Conservation (phyloP, 2,888 invertebrate genomes). For the Drosophila anomalata region DNA sequence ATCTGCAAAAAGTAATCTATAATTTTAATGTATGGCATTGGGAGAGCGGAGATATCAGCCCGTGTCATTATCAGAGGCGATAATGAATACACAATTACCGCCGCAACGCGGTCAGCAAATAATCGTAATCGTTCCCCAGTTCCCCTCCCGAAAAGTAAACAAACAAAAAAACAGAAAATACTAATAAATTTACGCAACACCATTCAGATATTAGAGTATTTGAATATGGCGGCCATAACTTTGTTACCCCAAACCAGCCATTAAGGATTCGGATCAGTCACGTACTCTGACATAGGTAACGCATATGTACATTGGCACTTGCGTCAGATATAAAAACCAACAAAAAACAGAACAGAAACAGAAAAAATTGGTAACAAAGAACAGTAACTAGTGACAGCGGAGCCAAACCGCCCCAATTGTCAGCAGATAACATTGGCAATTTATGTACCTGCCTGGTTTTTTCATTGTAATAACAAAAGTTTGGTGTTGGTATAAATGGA, state of each 20-base stretch:
- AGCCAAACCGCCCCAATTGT: conserved; percentile 37
- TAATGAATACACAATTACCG: conserved; percentile 71
- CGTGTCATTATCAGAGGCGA: conserved; percentile 57
- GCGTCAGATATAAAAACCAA: conserved; percentile 24
- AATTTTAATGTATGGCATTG: conserved; percentile 61
- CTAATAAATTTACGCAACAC: conserved; percentile 39
- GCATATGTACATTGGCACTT: conserved; percentile 36
- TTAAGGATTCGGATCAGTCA: conserved; percentile 38
- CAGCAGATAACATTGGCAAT: conserved; percentile 47
- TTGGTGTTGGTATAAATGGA: conserved; percentile 43
- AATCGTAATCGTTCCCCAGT: conserved; percentile 32
- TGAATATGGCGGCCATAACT: conserved; percentile 37
- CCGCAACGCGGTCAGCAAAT: conserved; percentile 52
- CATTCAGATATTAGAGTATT: conserved; percentile 24
- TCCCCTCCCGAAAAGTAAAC: background rate
- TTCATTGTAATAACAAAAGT: conserved; percentile 65
- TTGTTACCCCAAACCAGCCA: conserved; percentile 22
- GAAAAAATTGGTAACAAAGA: conserved; percentile 12
- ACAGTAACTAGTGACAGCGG: conserved; percentile 32
- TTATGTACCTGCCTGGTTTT: conserved; percentile 59
- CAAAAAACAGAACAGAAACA: background rate
- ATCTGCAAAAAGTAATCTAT: conserved; percentile 64
- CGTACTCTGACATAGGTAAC: conserved; percentile 38
- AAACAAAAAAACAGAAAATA: conserved; percentile 20
- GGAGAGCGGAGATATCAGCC: conserved; percentile 49